These are phyloP conservation scores for Drosophila insularis DNA, from an alignment of 1,140 invertebrate genomes.

Conservation along the genomic window DNA sequence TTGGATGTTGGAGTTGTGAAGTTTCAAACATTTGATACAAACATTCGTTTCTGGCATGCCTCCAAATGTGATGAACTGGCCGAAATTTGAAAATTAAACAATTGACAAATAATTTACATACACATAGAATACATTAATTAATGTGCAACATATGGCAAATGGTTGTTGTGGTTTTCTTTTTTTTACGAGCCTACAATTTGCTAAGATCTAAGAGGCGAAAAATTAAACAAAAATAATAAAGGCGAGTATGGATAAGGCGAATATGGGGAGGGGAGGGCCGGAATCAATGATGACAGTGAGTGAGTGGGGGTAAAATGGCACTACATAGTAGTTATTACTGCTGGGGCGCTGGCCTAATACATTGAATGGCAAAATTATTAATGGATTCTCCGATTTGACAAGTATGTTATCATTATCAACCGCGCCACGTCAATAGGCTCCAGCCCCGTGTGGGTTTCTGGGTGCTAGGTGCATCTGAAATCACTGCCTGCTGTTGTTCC, in stretches of 20 bases:
- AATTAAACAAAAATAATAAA: background rate
- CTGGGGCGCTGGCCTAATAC: constrained; percentile 71
- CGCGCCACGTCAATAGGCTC: constrained; percentile 77
- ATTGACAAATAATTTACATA: constrained; percentile 59
- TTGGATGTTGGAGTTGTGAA: background rate
- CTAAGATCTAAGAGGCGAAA: constrained; percentile 20
- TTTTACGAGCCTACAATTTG: constrained; percentile 46
- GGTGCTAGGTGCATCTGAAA: constrained; percentile 42
- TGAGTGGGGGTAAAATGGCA: constrained; percentile 54
- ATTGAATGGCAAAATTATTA: constrained; percentile 63
- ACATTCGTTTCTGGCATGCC: constrained; percentile 58
- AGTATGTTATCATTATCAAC: constrained; percentile 32
- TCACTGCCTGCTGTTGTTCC: constrained; percentile 4
- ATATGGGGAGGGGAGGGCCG: constrained; percentile 12
- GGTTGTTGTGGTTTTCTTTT: constrained; percentile 1
- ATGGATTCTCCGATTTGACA: constrained; percentile 12
- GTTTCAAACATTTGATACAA: constrained; percentile 77
- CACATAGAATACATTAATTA: constrained; percentile 25
- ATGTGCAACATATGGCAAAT: constrained; percentile 59
- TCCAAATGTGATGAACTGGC: constrained; percentile 7
- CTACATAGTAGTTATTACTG: constrained; percentile 81
- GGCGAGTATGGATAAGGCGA: constrained; percentile 9
- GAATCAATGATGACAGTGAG: constrained; percentile 33
- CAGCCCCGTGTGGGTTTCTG: constrained; percentile 67
- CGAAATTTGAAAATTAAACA: constrained; percentile 15